A percentile compares a stretch with the other conserved stretches of the same genome.
Conservation (phyloP, 1,140 invertebrate species). For the Cataglyphis hispanica region DNA sequence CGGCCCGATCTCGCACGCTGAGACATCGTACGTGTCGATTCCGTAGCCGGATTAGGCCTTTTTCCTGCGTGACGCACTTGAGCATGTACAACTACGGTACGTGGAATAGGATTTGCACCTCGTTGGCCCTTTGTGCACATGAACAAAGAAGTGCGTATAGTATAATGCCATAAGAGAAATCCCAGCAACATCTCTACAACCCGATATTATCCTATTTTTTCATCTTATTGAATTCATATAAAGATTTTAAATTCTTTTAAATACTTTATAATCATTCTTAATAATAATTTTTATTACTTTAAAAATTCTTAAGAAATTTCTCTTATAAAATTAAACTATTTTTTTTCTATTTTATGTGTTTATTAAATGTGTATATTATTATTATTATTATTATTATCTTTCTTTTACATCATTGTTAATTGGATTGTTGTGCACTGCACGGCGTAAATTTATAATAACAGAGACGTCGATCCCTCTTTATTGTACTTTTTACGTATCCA, state of each 20-base stretch:
- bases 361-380: no score
- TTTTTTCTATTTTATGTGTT: neutral
- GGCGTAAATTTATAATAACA: slow-evolving; percentile 20
- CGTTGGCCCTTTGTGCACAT: neutral
- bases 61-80: slow-evolving; percentile 30
- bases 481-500: slow-evolving; percentile 40
- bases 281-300: no score
- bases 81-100: neutral
- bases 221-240: slow-evolving; percentile 29
- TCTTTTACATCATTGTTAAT: slow-evolving; percentile 8
- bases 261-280: no score
- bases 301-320: neutral
- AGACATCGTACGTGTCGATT: slow-evolving; percentile 53
- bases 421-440: neutral
- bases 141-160: slow-evolving; percentile 2
- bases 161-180: slow-evolving; percentile 30
- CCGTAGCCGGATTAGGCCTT: slow-evolving; percentile 29
- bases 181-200: neutral
- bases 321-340: neutral
- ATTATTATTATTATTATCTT: no score
- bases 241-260: no score
- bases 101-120: slow-evolving; percentile 30
- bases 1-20: slow-evolving; percentile 68
- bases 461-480: slow-evolving; percentile 32
- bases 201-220: neutral